Conservation (phyloP, 2,113 vertebrate genomes). For the Heloderma charlesbogerti region DNA sequence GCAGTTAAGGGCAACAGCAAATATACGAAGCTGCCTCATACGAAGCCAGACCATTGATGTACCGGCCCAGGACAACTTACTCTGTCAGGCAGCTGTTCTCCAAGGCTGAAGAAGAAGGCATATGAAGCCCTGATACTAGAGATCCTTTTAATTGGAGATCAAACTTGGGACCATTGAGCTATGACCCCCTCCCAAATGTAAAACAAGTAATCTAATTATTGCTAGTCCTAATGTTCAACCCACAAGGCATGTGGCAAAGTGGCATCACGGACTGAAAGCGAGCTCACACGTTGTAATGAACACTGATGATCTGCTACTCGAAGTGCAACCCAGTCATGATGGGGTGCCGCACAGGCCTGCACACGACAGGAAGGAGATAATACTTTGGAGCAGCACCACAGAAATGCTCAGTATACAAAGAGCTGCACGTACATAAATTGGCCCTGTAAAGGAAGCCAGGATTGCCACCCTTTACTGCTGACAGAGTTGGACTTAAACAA, state of each 20-base stretch:
- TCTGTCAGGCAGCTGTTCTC: not conserved
- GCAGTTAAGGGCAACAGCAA: constrained; percentile 56
- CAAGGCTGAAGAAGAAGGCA: not conserved
- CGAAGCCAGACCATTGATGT: not conserved
- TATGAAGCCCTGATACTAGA: not conserved
- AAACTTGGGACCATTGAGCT: not conserved
- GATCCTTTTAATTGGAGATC: not conserved
- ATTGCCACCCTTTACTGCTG: not conserved
- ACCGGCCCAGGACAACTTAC: not conserved
- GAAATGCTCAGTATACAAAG: not conserved
- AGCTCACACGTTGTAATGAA: too few relatives aligned
- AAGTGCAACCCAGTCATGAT: not conserved
- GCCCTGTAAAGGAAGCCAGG: not conserved
- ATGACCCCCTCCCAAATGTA: not conserved
- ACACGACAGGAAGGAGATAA: not conserved
- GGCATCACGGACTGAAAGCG: not conserved
- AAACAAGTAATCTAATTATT: not conserved
- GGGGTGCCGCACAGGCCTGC: not conserved
- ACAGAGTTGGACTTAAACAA: not conserved
- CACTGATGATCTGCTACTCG: not conserved
- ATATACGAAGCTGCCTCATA: not conserved
- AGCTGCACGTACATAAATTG: not conserved
- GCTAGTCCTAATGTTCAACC: not conserved
- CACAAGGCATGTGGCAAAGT: not conserved
- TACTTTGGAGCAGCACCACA: not conserved